Base-by-base conservation (phyloP, 2,888 invertebrate genomes). In the Vandiemenella viatica region DNA sequence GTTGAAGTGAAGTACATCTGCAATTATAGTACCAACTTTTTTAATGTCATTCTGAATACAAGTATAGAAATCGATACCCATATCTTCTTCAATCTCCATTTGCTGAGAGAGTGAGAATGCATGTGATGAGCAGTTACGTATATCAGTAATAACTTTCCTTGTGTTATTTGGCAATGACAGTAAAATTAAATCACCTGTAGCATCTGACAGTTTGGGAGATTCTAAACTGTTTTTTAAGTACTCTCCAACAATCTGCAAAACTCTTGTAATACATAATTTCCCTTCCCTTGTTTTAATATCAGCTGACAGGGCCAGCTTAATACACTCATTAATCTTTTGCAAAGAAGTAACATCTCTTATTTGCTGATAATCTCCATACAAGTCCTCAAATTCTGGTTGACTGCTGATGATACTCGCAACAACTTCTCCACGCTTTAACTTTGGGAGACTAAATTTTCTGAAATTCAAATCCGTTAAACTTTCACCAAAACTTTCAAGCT, bases 221-320 rank as follows among this genome's bases (percentile, higher is more conserved):
- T 58, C 56, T 38, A 57, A 17, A 20, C 56, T 57, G 22, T 57
- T 55, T 55, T 58, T 58, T 19, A 59, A 49, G 51, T 56, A 49
- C 50, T 59, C 58, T 4, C 58, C 58, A 46, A 56, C 53, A 40
- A 58, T 44, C 51, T 57, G 58, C 37, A 59, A 51, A 18, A 37
- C 43, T 41, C 58, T 51, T 45, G 43, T 45, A 17, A 59, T 53
- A 43, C 56, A 43, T 49, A 59, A 40, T 19, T 54, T 53, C 10
- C 55, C 57, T 38, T 53, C 49, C 46, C 45, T 52, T 45, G 49
- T 15, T 10, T 47, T 50, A 32, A 41, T 23, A 50, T 52, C 41
- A 21, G 44, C 52, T 23, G 45, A 41, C 19, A 49, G 38, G 10
- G 55, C 52, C 37, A 56, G 21, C 13, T 53, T 42, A 44, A 57